Conservation (phyloP, 2,113 vertebrate species). For the Triplophysa siluroides region DNA sequence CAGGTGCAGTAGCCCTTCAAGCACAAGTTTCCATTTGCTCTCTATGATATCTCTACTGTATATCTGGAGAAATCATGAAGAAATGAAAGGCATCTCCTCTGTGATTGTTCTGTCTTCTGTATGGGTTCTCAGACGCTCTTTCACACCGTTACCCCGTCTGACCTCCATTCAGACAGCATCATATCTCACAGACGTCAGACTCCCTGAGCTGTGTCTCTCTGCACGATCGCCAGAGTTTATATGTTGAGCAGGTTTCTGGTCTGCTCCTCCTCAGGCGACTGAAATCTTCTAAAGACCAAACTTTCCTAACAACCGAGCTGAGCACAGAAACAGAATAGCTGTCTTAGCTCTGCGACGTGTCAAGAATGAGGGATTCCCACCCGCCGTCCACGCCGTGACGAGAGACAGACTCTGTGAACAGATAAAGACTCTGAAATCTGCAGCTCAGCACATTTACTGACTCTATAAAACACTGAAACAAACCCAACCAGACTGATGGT, state of each 20-base stretch:
- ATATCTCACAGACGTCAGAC: neutral
- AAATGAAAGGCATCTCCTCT: too few relatives aligned
- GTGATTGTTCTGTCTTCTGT: too few relatives aligned
- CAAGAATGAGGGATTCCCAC: conserved; percentile 6
- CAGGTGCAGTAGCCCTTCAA: too few relatives aligned
- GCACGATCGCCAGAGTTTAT: neutral
- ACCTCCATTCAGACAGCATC: neutral
- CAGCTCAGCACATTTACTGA: conserved; percentile 24
- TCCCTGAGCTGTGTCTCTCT: neutral
- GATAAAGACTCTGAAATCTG: conserved; percentile 25
- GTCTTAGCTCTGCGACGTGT: conserved; percentile 3
- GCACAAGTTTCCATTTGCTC: too few relatives aligned
- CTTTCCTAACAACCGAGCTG: neutral
- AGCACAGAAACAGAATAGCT: neutral
- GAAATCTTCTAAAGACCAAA: neutral
- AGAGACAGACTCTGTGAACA: conserved; percentile 7
- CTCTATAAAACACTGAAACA: neutral
- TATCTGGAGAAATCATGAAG: too few relatives aligned
- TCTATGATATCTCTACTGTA: too few relatives aligned
- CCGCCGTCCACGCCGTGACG: neutral
- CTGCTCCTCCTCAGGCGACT: neutral
- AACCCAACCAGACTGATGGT: neutral
- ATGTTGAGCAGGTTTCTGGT: neutral
- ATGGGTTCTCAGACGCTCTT: neutral
- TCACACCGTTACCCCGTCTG: neutral